These are phyloP conservation scores for Dermatophagoides farinae DNA, from an alignment of 1,140 invertebrate genomes.

Conservation along the genomic window DNA sequence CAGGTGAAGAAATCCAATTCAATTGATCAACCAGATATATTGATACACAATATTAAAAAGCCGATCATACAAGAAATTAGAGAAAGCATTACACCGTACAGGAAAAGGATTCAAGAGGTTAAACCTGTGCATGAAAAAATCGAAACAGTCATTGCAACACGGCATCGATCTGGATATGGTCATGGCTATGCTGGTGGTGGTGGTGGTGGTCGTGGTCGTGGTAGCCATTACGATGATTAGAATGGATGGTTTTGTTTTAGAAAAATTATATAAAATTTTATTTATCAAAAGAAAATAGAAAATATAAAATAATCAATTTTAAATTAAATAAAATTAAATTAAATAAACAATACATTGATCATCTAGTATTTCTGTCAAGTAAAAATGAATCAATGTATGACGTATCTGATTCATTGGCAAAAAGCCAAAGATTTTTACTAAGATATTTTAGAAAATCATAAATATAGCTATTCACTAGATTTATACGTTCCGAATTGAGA, in stretches of 20 bases:
- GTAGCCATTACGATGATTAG: neutral
- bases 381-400: neutral
- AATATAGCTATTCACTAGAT: neutral
- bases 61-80: conserved; percentile 7
- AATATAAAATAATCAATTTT: neutral
- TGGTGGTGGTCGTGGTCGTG: neutral
- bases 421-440: neutral
- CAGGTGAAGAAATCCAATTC: conserved; percentile 3
- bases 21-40: conserved; percentile 3
- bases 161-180: neutral
- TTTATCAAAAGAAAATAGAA: neutral
- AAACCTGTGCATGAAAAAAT: conserved; percentile 5
- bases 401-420: neutral
- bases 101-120: neutral
- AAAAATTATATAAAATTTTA: too few species aligned
- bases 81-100: conserved; percentile 10
- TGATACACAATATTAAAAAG: conserved; percentile 6
- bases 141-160: conserved; percentile 4
- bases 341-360: too few species aligned
- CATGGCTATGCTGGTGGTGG: neutral
- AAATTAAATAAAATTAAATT: neutral
- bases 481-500: conserved; percentile 29
- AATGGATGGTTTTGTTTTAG: too few species aligned
- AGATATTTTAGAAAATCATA: conserved; percentile 5
- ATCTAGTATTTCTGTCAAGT: neutral